Base-by-base conservation (phyloP, 2,797 vertebrate species). In the Pachyuromys duprasi region DNA sequence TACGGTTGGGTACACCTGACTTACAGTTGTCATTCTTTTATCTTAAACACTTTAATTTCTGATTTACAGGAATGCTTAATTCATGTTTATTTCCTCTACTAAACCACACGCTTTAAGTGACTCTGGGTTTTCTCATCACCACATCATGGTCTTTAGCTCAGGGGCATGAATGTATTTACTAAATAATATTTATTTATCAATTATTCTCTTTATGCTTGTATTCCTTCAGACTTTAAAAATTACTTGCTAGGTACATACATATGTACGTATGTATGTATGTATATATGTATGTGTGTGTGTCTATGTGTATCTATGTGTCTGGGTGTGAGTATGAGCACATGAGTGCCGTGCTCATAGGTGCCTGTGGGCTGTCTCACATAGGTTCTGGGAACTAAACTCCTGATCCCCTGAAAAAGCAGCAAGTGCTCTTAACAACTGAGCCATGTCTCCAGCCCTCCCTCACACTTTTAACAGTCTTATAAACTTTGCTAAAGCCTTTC, bases 401-500 rank as follows among this genome's bases (percentile, higher is more conserved):
- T 57, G n/a, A 17, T 74, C 15, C n/a, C 20, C 24, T 72, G 17
- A 22, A 57, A 13, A n/a, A 39, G 8, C 24, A 42, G 17, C 17
- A 39, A 42, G 36, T 57, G 8, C 53, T 74, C 33, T 42, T 2
- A 72, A 39, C 24, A 6, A 12, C 53, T 6, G n/a, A 57, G 26
- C 20, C 62, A 0, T 86, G 45, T 57, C 24, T 57, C 26, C 69
- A 87, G 15, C 17, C n/a, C 9, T 95, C 93, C 33, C 94, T 84
- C 42, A 60, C 18, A 57, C 31, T 31, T 96, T 87, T 87, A 90
- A 83, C 79, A n/a, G 1, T 94, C 62, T 69, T 96, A 33, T 90
- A 95, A 95, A 95, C 62, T 95, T 93, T 84, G 55, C 18, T 49
- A 87, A 87, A 81, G 42, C 28, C 74, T 96, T 96, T 90, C 13